phyloP scores from a whole-genome alignment of 2,888 invertebrate species.

The Cantharis lateralis region DNA sequence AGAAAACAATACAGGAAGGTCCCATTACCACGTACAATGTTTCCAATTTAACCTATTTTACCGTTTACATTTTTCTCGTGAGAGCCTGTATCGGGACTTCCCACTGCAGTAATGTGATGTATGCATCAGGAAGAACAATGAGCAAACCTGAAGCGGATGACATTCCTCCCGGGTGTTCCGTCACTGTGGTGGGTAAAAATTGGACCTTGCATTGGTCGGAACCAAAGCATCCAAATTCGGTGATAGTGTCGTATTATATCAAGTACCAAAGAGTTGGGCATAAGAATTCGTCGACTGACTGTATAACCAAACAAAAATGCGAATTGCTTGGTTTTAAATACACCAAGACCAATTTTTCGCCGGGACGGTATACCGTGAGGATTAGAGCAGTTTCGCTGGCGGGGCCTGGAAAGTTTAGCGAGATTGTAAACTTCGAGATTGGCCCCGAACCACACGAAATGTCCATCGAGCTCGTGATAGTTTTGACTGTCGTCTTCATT shows the following conservation, averaged over 20 bases:
- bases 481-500: slow-evolving; percentile 37
- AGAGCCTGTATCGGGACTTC: slow-evolving; percentile 60
- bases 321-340: slow-evolving; percentile 41
- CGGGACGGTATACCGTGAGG: slow-evolving; percentile 63
- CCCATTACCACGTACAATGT: slow-evolving; percentile 38
- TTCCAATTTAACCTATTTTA: slow-evolving; percentile 60
- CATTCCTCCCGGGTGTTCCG: slow-evolving; percentile 41
- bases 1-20: background rate
- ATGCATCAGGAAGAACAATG: slow-evolving; percentile 58
- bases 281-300: slow-evolving; percentile 52
- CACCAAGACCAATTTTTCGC: slow-evolving; percentile 51
- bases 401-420: slow-evolving; percentile 56
- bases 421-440: slow-evolving; percentile 36
- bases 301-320: slow-evolving; percentile 55
- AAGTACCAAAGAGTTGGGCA: slow-evolving; percentile 57
- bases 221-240: slow-evolving; percentile 67
- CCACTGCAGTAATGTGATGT: slow-evolving; percentile 58
- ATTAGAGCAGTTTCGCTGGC: slow-evolving; percentile 66
- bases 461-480: background rate
- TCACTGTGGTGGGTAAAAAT: slow-evolving; percentile 31
- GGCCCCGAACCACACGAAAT: background rate
- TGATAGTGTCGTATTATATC: slow-evolving; percentile 66
- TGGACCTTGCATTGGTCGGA: slow-evolving; percentile 60
- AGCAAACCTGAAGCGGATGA: slow-evolving; percentile 53
- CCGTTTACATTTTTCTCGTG: slow-evolving; percentile 64